A percentile compares a stretch with the other conserved stretches of the same genome.
Conservation (phyloP, 2,888 invertebrate species). For the Brachypalpus laphriformis region DNA sequence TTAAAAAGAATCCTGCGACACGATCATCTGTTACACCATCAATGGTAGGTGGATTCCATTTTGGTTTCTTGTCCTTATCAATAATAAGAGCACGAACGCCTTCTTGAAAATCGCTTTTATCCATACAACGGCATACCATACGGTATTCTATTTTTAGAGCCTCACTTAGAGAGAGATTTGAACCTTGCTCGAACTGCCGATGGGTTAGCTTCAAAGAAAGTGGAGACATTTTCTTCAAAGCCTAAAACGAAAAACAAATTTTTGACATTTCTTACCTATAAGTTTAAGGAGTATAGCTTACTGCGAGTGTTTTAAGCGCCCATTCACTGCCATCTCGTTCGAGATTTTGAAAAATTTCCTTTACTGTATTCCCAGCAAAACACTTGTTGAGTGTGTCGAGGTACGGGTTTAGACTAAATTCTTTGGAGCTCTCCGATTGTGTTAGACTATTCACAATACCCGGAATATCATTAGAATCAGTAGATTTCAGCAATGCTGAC, state of each 20-base stretch:
- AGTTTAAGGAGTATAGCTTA: slow-evolving; percentile 75
- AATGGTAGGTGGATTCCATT: slow-evolving; percentile 93
- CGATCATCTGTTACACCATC: slow-evolving; percentile 89
- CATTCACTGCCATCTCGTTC: slow-evolving; percentile 91
- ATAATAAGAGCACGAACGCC: slow-evolving; percentile 94
- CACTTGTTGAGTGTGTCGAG: slow-evolving; percentile 90
- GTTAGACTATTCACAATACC: slow-evolving; percentile 86
- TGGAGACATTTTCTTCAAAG: slow-evolving; percentile 92
- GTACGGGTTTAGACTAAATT: slow-evolving; percentile 87
- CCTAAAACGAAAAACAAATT: slow-evolving; percentile 80
- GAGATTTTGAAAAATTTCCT: slow-evolving; percentile 90
- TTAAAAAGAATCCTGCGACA: slow-evolving; percentile 90
- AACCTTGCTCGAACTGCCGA: slow-evolving; percentile 90
- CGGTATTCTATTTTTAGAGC: slow-evolving; percentile 96
- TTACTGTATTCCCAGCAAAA: slow-evolving; percentile 89
- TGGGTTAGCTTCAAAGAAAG: slow-evolving; percentile 95
- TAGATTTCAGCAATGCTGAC: slow-evolving; percentile 78
- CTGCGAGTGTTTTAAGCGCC: slow-evolving; percentile 89
- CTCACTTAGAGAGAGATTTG: slow-evolving; percentile 88
- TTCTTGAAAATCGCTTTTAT: slow-evolving; percentile 92
- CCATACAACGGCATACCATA: slow-evolving; percentile 86
- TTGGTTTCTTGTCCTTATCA: slow-evolving; percentile 96
- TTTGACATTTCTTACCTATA: slow-evolving; percentile 13
- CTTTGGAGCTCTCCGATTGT: slow-evolving; percentile 84
- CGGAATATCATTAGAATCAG: slow-evolving; percentile 79